Percentiles rank a stretch among this genome's conserved stretches.
Conservation (phyloP, 1,140 invertebrate species). For the Mycetomoellerius zeteki region DNA sequence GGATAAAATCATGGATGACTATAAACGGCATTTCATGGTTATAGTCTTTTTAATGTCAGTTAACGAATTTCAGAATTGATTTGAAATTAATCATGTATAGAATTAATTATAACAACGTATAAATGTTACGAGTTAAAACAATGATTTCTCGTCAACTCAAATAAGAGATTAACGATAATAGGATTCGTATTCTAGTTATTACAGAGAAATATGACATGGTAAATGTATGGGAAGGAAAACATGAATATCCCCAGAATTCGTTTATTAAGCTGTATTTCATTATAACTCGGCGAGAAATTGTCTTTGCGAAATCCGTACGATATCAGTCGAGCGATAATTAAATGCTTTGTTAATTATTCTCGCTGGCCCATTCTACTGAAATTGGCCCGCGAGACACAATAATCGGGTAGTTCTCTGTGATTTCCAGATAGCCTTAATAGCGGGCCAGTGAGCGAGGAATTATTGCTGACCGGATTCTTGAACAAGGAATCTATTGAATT, state of each 20-base stretch:
- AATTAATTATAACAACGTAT: slow-evolving; percentile 28
- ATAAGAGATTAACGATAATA: slow-evolving; percentile 56
- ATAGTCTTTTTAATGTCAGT: neutral
- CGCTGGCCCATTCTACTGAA: slow-evolving; percentile 52
- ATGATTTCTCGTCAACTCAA: slow-evolving; percentile 32
- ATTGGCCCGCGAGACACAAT: slow-evolving; percentile 66
- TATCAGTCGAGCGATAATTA: slow-evolving; percentile 64
- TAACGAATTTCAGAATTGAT: slow-evolving; percentile 4
- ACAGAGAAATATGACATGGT: slow-evolving; percentile 35
- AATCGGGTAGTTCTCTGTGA: slow-evolving; percentile 50
- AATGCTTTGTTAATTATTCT: slow-evolving; percentile 70
- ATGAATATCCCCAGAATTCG: slow-evolving; percentile 38
- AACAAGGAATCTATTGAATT: slow-evolving; percentile 66
- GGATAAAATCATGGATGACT: slow-evolving; percentile 13
- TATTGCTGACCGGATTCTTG: slow-evolving; percentile 55
- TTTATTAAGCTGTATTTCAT: slow-evolving; percentile 59
- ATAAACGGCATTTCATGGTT: neutral
- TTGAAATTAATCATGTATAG: slow-evolving; percentile 10
- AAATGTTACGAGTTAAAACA: slow-evolving; percentile 40
- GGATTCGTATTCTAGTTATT: slow-evolving; percentile 52
- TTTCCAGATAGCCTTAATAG: slow-evolving; percentile 69
- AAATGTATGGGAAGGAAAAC: slow-evolving; percentile 49
- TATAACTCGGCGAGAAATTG: slow-evolving; percentile 43
- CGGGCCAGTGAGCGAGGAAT: slow-evolving; percentile 61
- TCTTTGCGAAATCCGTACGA: slow-evolving; percentile 47